Conservation (phyloP, 2,113 vertebrate genomes). For the Budorcas taxicolor region DNA sequence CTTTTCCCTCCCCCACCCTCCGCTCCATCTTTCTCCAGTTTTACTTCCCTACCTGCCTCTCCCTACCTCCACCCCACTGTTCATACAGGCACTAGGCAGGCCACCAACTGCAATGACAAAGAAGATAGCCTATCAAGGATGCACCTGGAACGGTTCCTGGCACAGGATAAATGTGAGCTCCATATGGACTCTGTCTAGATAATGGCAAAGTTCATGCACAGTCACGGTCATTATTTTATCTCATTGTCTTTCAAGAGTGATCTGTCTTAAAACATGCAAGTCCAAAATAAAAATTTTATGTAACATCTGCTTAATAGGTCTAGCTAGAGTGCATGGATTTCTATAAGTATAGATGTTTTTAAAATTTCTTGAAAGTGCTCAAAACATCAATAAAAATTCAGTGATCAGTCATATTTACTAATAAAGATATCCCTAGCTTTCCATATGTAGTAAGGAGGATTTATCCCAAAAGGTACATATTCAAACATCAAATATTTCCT, state of each 20-base stretch:
- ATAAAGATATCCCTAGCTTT: neutral
- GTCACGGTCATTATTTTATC: neutral
- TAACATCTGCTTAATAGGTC: neutral
- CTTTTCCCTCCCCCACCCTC: neutral
- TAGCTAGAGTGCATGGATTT: neutral
- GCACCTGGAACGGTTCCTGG: neutral
- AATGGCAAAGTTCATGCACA: neutral
- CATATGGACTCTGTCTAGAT: neutral
- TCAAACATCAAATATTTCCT: neutral
- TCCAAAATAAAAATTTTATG: neutral
- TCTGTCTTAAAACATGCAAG: neutral
- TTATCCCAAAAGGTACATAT: neutral
- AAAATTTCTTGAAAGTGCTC: neutral
- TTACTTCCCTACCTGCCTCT: no score
- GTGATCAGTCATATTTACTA: neutral
- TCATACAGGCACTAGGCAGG: neutral
- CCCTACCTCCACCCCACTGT: no score
- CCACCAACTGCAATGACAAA: neutral
- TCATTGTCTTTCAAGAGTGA: neutral
- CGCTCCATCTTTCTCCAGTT: neutral
- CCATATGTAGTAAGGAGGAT: neutral
- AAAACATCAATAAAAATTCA: neutral
- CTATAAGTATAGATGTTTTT: neutral
- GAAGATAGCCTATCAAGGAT: neutral
- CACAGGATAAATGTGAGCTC: neutral